Base-by-base conservation (phyloP, 1,140 invertebrate species). In the Himalopsyche phryganea region DNA sequence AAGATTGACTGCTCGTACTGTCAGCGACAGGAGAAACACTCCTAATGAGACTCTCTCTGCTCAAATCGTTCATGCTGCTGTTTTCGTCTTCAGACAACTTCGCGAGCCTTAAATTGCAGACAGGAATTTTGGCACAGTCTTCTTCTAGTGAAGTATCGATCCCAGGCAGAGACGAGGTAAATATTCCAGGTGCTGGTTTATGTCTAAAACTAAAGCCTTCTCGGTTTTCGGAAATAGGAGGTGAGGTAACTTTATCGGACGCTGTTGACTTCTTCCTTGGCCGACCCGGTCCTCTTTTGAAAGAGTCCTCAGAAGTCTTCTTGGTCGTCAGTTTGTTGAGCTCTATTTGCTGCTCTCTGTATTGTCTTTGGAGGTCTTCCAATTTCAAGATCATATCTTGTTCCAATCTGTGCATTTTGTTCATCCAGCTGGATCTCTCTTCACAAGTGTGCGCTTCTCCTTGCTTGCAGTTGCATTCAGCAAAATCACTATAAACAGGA, bases 291-390 rank as follows among this genome's bases (percentile, higher is more conserved):
- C 65, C 77, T 76, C 61, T 77, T 75, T 53, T 68, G 28, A 53
- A 53, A 40, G 66, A 61, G 41, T 72, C 72, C 32, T 73, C 73
- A 0, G 74, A 70, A 6, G 75, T 71, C 46, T 79, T 81, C 60
- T 78, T 82, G 2, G 78, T 78, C 54, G 76, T 82, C 14, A 94
- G 75, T 60, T 86, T 87, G 32, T 83, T 84, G 1, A 94, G 71
- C 71, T 93, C 89, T 47, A 83, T 84, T 69, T 92, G 88, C 68
- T 91, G 92, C 66, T 93, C 89, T 57, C 84, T 83, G 68, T 90
- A 93, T 64, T 90, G 84, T 41, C 85, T 78, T 66, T 92, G 88
- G 23, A 94, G 78, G 35, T 92, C 89, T 0, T 89, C 88, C 51
- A 94, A 68, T 36, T 84, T 80, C 69, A 86, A 83, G 19, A 88